Evolutionary conservation across 2,888 invertebrate species (phyloP), one percentile per base, ranked within the genome.

Genomic region (Melanargia galathea): DNA sequence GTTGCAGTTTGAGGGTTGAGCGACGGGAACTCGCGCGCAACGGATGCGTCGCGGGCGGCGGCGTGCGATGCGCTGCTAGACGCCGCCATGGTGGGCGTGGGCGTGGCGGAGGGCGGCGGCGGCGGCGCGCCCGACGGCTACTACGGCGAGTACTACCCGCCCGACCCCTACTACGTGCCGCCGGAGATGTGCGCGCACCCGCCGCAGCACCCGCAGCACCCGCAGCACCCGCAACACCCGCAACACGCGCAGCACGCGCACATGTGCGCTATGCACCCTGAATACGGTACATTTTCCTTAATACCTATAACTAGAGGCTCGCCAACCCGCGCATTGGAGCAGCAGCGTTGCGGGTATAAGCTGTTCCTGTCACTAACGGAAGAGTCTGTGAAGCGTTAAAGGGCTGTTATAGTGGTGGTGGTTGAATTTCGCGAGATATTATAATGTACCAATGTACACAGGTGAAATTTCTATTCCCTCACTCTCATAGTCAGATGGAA

Each of bases 251-350:
- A 92, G 82, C 93, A 90, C 75, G 87, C 90, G 72, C 92, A 92
- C 76, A 93, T 95, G 92, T 95, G 95, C 89, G 93, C 94, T 70
- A 92, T 95, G 83, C 95, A 95, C 78, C 92, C 94, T 75, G 95
- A 95, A 84, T 95, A 94, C 86, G 95, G 95, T 95, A 86, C 93
- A 94, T n/a, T n/a, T n/a, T n/a, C n/a, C n/a, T n/a, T n/a, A n/a
- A n/a, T n/a, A n/a, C n/a, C n/a, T n/a, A n/a, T n/a, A n/a, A n/a
- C n/a, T n/a, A n/a, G n/a, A n/a, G n/a, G n/a, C n/a, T n/a, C n/a
- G n/a, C n/a, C n/a, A n/a, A n/a, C n/a, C n/a, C n/a, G n/a, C n/a
- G n/a, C n/a, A n/a, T n/a, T n/a, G n/a, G n/a, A n/a, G n/a, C n/a
- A n/a, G n/a, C n/a, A n/a, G n/a, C n/a, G n/a, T n/a, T n/a, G n/a